Conservation (phyloP, 2,113 vertebrate genomes). For the Tinamus guttatus region DNA sequence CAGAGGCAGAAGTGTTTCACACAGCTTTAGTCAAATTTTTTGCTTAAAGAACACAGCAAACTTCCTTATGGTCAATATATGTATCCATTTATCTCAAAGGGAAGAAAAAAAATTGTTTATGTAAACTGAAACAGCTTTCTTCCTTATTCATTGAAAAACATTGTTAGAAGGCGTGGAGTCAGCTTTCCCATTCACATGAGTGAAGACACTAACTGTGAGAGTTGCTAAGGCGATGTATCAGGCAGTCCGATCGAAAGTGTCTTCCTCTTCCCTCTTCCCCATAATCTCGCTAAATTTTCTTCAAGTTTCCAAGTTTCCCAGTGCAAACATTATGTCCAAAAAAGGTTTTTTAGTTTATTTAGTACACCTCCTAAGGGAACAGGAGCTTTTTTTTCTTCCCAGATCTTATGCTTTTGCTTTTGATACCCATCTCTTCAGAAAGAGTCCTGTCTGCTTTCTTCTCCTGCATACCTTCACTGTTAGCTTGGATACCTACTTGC, state of each 20-base stretch:
- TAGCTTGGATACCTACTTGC: background rate
- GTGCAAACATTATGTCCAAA: background rate
- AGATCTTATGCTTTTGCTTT: background rate
- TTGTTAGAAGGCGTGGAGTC: background rate
- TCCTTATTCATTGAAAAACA: background rate
- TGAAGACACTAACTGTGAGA: background rate
- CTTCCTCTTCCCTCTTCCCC: background rate
- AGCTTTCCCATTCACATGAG: background rate
- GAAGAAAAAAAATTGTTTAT: background rate
- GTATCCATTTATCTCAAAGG: background rate
- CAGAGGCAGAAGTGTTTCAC: background rate
- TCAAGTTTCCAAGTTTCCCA: background rate
- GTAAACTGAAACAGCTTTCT: background rate
- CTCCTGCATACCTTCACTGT: background rate
- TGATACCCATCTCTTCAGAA: background rate
- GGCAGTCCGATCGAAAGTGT: background rate
- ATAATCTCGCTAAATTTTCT: background rate
- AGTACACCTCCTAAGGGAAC: background rate
- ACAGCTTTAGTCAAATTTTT: background rate
- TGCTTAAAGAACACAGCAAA: accelerated
- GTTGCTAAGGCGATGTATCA: background rate
- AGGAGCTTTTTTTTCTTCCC: background rate
- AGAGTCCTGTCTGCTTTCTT: background rate
- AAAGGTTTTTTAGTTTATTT: background rate
- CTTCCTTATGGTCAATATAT: background rate